A percentile compares a stretch with the other conserved stretches of the same genome.
phyloP scores from a whole-genome alignment of 2,888 invertebrate species.

The Amphipoea lucens region DNA sequence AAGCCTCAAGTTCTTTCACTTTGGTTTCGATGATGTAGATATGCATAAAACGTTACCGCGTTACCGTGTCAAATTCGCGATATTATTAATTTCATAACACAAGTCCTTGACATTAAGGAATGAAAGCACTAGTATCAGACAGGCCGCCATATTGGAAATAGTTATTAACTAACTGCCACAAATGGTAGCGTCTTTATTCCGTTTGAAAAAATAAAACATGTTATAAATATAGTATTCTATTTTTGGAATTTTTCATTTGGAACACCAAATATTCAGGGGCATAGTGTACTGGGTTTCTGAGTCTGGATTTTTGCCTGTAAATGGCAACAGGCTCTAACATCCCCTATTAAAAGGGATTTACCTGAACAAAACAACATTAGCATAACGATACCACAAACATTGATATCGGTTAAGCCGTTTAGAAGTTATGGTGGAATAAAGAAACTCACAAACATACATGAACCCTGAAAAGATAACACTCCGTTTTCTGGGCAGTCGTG shows the following conservation, averaged over 20 bases:
- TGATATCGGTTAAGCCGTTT: no score
- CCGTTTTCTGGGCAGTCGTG: no score
- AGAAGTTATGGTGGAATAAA: no score
- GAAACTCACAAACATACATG: no score
- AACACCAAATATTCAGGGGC: not conserved
- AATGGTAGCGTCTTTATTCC: not conserved
- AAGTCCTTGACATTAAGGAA: constrained; percentile 35
- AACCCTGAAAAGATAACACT: no score
- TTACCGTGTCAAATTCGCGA: not conserved
- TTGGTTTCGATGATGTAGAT: not conserved
- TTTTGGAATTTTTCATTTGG: not conserved
- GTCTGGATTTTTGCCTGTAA: not conserved
- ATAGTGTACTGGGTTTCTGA: not conserved
- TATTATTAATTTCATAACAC: not conserved
- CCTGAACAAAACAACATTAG: no score
- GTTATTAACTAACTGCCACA: constrained; percentile 3
- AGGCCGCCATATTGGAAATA: constrained; percentile 7
- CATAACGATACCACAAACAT: no score
- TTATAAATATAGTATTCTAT: no score
- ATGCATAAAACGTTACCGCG: not conserved
- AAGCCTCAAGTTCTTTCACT: not conserved
- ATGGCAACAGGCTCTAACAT: no score
- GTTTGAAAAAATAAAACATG: not conserved
- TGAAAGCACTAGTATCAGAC: constrained; percentile 1
- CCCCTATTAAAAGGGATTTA: no score